Percentiles rank a stretch among this genome's conserved stretches.
phyloP scores from a whole-genome alignment of 2,797 vertebrate species.

The Cercopithecus petaurista region DNA sequence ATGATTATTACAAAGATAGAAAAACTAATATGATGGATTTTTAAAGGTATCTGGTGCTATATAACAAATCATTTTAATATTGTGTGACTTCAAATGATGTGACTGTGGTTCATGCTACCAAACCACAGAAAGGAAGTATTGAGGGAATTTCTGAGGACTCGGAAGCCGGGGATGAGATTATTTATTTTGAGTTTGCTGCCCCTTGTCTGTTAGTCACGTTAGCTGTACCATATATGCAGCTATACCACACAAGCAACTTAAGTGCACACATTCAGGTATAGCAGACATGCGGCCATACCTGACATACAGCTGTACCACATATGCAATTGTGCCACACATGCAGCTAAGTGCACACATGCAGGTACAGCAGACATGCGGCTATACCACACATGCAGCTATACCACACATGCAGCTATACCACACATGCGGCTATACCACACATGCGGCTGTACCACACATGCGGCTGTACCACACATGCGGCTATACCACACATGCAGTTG shows the following conservation, averaged over 20 bases:
- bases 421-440: rapidly evolving
- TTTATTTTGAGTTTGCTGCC: not conserved
- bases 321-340: too few relatives aligned
- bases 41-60: not conserved
- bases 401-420: too few relatives aligned
- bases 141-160: not conserved
- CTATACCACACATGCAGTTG: too few relatives aligned
- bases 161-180: not conserved
- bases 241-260: too few relatives aligned
- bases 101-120: not conserved
- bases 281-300: too few relatives aligned
- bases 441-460: too few relatives aligned
- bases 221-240: not conserved
- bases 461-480: too few relatives aligned
- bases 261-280: too few relatives aligned
- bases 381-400: too few relatives aligned
- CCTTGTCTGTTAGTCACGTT: not conserved
- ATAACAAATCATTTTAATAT: not conserved
- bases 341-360: too few relatives aligned
- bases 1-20: not conserved
- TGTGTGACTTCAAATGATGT: not conserved
- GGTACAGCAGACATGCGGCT: too few relatives aligned
- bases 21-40: not conserved
- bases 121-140: not conserved
- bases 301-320: too few relatives aligned